Evolutionary conservation across 2,888 invertebrate species (phyloP).

Genomic region (Cataglyphis rosenhaueri): DNA sequence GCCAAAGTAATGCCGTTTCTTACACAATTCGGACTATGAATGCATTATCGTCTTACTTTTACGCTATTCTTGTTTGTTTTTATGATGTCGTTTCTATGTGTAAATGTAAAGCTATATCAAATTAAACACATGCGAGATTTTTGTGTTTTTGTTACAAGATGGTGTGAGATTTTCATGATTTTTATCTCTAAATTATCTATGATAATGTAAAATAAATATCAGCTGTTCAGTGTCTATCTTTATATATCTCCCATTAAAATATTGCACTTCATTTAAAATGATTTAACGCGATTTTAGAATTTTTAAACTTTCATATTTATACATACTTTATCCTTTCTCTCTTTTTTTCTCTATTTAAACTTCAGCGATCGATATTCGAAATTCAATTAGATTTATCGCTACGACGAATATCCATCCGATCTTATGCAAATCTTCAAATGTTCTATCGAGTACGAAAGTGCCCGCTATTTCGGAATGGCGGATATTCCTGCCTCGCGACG

Average conservation of each 20-base stretch:
- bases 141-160: background rate
- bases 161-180: background rate
- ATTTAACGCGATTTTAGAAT: background rate
- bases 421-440: slow-evolving; percentile 29
- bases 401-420: background rate
- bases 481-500: background rate
- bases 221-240: background rate
- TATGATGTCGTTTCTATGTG: background rate
- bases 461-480: slow-evolving; percentile 54
- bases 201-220: background rate
- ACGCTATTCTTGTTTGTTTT: slow-evolving; percentile 62
- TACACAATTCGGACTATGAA: slow-evolving; percentile 77
- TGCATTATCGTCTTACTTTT: slow-evolving; percentile 78
- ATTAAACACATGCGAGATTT: slow-evolving; percentile 8
- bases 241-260: background rate
- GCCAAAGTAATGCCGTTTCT: slow-evolving; percentile 77
- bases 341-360: background rate
- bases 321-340: background rate
- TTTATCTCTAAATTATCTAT: background rate
- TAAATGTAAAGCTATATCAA: background rate
- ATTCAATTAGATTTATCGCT: slow-evolving; percentile 16
- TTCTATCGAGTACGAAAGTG: slow-evolving; percentile 36
- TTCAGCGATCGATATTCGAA: slow-evolving; percentile 8
- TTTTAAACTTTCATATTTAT: background rate
- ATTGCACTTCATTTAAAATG: background rate